These are phyloP conservation scores for Tupiocoris notatus DNA, from an alignment of 2,888 invertebrate species.

Conservation along the genomic window DNA sequence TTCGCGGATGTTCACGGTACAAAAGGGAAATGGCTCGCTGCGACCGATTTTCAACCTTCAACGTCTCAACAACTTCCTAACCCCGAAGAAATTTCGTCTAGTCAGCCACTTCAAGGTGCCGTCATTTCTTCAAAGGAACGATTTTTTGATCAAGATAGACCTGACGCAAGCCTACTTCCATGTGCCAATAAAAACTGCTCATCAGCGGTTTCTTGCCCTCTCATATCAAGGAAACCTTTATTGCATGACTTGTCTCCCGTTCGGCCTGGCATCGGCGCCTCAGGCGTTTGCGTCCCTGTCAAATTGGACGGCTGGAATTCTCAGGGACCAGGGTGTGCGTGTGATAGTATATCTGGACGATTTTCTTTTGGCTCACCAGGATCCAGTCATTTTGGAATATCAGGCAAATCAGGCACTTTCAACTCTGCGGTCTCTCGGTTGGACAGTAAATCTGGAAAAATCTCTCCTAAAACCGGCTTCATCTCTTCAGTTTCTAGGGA, in stretches of 20 bases:
- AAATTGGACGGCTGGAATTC: not conserved
- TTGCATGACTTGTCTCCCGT: not conserved
- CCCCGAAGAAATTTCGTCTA: not conserved
- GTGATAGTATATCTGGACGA: not conserved
- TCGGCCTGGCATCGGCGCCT: not conserved
- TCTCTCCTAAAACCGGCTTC: too few relatives aligned
- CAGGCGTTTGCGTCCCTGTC: not conserved
- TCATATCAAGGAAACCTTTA: not conserved
- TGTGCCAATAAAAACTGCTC: not conserved
- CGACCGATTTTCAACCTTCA: not conserved
- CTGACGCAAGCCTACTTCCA: not conserved
- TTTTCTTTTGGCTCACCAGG: not conserved
- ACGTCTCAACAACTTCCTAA: not conserved
- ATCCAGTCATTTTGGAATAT: not conserved
- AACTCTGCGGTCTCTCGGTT: not conserved
- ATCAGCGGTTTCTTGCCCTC: not conserved
- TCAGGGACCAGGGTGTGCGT: not conserved
- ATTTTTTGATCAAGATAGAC: not conserved
- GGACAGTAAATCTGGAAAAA: too few relatives aligned
- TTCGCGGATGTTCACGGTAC: too few relatives aligned
- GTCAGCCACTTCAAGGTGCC: not conserved
- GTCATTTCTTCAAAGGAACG: not conserved
- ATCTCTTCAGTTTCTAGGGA: too few relatives aligned
- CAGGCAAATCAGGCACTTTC: not conserved
- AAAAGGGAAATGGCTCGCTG: too few relatives aligned